Base-by-base conservation (phyloP, 2,888 invertebrate genomes). In the Hirtodrosophila cameraria region DNA sequence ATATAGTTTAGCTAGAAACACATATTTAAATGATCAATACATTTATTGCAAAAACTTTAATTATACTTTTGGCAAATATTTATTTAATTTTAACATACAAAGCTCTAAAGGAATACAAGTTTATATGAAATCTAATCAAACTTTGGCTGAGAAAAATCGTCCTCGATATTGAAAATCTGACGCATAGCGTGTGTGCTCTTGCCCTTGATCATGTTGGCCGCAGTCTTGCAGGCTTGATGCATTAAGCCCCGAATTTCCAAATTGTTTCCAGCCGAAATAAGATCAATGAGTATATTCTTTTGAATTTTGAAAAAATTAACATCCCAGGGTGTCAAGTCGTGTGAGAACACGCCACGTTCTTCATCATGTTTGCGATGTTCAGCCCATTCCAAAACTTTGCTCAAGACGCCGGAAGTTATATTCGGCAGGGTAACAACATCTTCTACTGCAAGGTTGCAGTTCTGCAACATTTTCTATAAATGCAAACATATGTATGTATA, bases 371-470 rank as follows among this genome's bases (percentile, higher is more conserved):
- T 68, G 35, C 76, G 74, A 16, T 68, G 54, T 0, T 64, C 39
- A 6, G 73, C 68, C 76, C 76, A 76, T 33, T 42, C 48, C 2
- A 74, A 36, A 5, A 74, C 60, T 36, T 73, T 74, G 2, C 64
- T 39, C 8, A 74, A 48, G 12, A 68, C 72, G 0, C 41, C 64
- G 7, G 74, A 72, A 20, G 60, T 72, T 0, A 74, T 58, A 23
- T 72, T 71, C n/a, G 75, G 71, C 66, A 75, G 31, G 11, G 75
- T 70, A 6, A 73, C 70, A 30, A 62, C 52, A n/a, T 73, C 73
- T 3, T 75, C 73, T 1, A 54, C 70, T 8, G n/a, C n/a, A n/a
- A 33, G 57, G 18, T 50, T 61, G 30, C 73, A 75, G 13, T 50
- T 61, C 62, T 75, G 65, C 23, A 73, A 23, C 73, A 73, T 73